phyloP scores from a whole-genome alignment of 1,140 invertebrate genomes.

The Achatina immaculata region DNA sequence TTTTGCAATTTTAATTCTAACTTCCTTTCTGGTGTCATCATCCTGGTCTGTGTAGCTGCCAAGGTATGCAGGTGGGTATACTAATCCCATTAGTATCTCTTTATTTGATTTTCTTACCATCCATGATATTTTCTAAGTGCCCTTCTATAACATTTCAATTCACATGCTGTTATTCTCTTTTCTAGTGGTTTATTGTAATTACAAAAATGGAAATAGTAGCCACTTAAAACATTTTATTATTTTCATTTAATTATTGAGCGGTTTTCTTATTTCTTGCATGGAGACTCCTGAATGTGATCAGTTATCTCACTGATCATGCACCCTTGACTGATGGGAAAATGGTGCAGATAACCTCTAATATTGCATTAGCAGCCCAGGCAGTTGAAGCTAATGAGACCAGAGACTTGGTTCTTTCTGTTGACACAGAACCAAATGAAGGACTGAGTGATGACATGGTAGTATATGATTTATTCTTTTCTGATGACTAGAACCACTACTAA shows the following conservation, averaged over 20 bases:
- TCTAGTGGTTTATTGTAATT: no score
- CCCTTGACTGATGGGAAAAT: constrained; percentile 26
- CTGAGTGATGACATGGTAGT: constrained; percentile 3
- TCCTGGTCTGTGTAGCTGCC: no score
- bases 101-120: no score
- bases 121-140: no score
- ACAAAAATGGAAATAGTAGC: background rate
- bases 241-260: background rate
- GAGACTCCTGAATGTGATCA: constrained; percentile 40
- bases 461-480: background rate
- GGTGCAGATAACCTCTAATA: constrained; percentile 16
- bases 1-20: no score
- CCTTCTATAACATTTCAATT: no score
- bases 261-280: background rate
- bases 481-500: background rate
- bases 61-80: no score
- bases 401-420: constrained; percentile 26
- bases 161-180: no score
- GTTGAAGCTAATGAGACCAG: constrained; percentile 18
- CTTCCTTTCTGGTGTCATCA: no score
- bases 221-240: background rate
- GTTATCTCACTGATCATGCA: constrained; percentile 18
- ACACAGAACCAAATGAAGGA: background rate
- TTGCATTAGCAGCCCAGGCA: constrained; percentile 32
- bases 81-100: no score